Evolutionary conservation across 2,888 invertebrate genomes (phyloP).

Genomic region (Macrosiphum euphorbiae): DNA sequence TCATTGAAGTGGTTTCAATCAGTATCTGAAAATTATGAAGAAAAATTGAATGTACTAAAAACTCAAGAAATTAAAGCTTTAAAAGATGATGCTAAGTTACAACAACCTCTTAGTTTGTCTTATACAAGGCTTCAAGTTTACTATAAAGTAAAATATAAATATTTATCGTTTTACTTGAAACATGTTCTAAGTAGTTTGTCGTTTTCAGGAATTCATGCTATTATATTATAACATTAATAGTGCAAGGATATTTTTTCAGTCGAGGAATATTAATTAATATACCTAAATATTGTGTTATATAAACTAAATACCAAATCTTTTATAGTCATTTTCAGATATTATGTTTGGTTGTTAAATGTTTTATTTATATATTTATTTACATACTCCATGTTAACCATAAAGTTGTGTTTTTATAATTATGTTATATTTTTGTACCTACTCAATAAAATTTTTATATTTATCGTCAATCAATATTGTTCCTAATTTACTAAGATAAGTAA

Average conservation of each 20-base stretch:
- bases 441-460: not conserved
- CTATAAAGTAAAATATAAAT: slow-evolving; percentile 72
- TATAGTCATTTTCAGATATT: not conserved
- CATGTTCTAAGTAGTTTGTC: not conserved
- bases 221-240: slow-evolving; percentile 93
- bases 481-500: not conserved
- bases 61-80: slow-evolving; percentile 68
- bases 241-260: slow-evolving; percentile 93
- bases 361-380: slow-evolving; percentile 9
- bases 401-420: slow-evolving; percentile 13
- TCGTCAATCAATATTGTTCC: not conserved
- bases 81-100: slow-evolving; percentile 87
- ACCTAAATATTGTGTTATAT: not conserved
- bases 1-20: slow-evolving; percentile 96
- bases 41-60: slow-evolving; percentile 75
- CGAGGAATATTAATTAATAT: slow-evolving; percentile 43
- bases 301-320: not conserved
- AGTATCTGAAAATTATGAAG: slow-evolving; percentile 80
- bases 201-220: slow-evolving; percentile 82
- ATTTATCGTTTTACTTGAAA: slow-evolving; percentile 12
- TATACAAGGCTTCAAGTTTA: slow-evolving; percentile 85
- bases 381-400: not conserved
- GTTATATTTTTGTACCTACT: not conserved
- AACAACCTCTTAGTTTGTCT: slow-evolving; percentile 91
- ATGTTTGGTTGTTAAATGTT: not conserved